Conservation (phyloP, 2,113 vertebrate genomes). For the Clupea harengus region DNA sequence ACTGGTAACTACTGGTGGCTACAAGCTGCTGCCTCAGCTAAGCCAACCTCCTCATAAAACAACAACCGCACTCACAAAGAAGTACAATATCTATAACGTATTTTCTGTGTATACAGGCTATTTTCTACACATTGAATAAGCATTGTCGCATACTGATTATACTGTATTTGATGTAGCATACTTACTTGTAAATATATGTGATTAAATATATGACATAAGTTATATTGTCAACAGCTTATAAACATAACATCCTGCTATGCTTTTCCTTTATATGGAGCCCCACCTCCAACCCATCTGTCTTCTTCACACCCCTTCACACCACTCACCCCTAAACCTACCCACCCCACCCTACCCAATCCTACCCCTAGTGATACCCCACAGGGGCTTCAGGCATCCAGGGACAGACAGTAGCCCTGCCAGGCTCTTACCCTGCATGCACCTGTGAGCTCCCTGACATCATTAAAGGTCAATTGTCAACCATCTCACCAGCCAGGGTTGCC, state of each 20-base stretch:
- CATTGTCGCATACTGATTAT: too few relatives aligned
- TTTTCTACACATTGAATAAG: too few relatives aligned
- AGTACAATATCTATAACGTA: too few relatives aligned
- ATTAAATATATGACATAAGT: neutral
- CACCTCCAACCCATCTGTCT: neutral
- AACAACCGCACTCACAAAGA: too few relatives aligned
- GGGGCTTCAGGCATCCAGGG: neutral
- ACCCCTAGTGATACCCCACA: neutral
- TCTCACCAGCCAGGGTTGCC: neutral
- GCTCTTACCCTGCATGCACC: neutral
- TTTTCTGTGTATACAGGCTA: too few relatives aligned
- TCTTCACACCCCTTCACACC: neutral
- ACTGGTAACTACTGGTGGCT: too few relatives aligned
- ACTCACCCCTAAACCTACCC: neutral
- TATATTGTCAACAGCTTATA: neutral
- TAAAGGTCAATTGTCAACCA: conserved; percentile 11
- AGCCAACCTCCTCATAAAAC: too few relatives aligned
- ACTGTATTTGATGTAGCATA: too few relatives aligned
- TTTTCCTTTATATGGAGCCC: neutral
- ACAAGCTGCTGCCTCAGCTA: too few relatives aligned
- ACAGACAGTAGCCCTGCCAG: neutral
- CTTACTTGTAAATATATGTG: too few relatives aligned
- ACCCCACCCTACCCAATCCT: neutral
- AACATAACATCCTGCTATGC: neutral
- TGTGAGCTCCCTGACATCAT: conserved; percentile 1